These are phyloP conservation scores for Argyrosomus regius DNA, from an alignment of 2,797 vertebrate species.

Conservation along the genomic window DNA sequence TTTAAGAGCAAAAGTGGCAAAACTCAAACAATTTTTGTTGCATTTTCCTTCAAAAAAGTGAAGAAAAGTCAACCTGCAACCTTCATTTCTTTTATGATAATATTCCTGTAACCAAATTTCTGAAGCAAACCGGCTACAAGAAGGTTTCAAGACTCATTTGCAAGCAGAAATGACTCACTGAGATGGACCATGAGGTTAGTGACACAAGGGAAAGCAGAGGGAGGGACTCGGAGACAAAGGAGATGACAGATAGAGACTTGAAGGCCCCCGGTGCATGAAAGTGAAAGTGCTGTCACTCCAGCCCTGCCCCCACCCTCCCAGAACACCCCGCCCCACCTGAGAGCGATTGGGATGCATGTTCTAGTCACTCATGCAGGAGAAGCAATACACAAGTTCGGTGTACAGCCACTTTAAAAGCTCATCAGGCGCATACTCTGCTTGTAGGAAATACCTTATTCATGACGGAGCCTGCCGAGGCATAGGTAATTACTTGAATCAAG, in stretches of 20 bases:
- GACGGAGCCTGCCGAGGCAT: constrained; percentile 92
- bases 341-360: constrained; percentile 93
- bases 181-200: constrained; percentile 29
- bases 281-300: constrained; percentile 89
- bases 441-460: constrained; percentile 99
- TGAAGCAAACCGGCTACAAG: neutral
- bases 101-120: neutral
- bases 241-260: constrained; percentile 50
- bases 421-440: constrained; percentile 94
- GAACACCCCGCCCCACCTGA: constrained; percentile 89
- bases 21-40: neutral
- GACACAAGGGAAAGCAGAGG: constrained; percentile 29
- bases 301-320: constrained; percentile 59
- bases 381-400: constrained; percentile 95
- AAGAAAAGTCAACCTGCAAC: neutral
- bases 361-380: constrained; percentile 93
- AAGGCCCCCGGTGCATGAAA: constrained; percentile 55
- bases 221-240: constrained; percentile 52
- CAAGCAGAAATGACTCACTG: neutral
- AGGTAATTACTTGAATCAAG: constrained; percentile 99
- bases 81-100: neutral
- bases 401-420: constrained; percentile 99
- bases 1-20: too few species aligned
- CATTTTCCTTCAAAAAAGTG: neutral
- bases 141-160: neutral